Base-by-base conservation (phyloP, 2,888 invertebrate genomes). In the Serripes groenlandicus region DNA sequence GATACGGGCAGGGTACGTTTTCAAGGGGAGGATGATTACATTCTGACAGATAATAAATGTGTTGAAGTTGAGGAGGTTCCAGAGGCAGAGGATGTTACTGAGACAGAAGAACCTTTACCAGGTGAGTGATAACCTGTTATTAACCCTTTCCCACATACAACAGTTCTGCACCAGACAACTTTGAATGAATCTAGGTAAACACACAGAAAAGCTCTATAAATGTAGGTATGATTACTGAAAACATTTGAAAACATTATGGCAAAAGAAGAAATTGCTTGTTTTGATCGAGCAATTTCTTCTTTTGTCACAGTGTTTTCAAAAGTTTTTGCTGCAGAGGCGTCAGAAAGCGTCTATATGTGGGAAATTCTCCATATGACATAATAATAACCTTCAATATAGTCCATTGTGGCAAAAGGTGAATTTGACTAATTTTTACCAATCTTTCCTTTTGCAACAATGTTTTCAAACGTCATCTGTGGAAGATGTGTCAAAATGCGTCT, bases 51-150 rank as follows among this genome's bases (percentile, higher is more conserved):
- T 9, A 42, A 66, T 26, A 42, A 3, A 58, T 60, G 52, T 35
- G 32, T 49, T 3, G 69, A 35, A 11, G 74, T 75, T 30, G 66
- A 72, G 34, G 74, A 70, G 35, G 79, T 79, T 3, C 11, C 23
- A 15, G 70, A 62, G 7, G 79, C 60, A 28, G 78, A 78, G 28
- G 73, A 74, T 58, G 52, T 73, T 9, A 42, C 69, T 32, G 60
- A 54, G 9, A 49, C n/a, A n/a, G n/a, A n/a, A n/a, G n/a, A n/a
- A n/a, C n/a, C n/a, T n/a, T n/a, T 37, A 34, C 73, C 78, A 60
- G 72, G 78, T 78, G 64, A 64, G 26, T 23, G 28, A 7, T 5
- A 15, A n/a, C n/a, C n/a, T n/a, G n/a, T n/a, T n/a, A n/a, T n/a
- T n/a, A n/a, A n/a, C n/a, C n/a, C n/a, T n/a, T n/a, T n/a, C n/a